Percentiles rank a stretch among this genome's conserved stretches.
These are phyloP conservation scores for Conomelus anceps DNA, from an alignment of 2,888 invertebrate species.

Conservation along the genomic window DNA sequence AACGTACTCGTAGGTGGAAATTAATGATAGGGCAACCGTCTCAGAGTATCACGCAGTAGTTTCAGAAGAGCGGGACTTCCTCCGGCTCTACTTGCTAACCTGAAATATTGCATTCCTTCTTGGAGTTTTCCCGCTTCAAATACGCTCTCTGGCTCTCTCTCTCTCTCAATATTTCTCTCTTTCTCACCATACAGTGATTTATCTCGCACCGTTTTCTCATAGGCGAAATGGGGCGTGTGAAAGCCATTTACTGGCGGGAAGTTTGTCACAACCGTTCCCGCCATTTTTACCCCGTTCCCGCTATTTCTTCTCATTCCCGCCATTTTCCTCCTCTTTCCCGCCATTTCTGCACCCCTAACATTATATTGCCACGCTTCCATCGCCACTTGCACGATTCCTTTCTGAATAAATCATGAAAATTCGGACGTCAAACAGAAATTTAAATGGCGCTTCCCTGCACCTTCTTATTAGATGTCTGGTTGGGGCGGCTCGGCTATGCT, in stretches of 20 bases:
- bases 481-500: too few relatives aligned
- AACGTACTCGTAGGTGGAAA: neutral
- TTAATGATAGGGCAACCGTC: neutral
- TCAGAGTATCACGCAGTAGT: neutral
- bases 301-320: neutral
- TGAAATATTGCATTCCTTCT: neutral
- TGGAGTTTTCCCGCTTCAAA: neutral
- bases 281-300: neutral
- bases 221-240: neutral
- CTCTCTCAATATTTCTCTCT: neutral
- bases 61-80: neutral
- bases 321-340: neutral
- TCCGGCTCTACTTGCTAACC: neutral
- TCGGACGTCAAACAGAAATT: neutral
- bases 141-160: neutral
- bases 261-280: neutral
- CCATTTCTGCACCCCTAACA: neutral
- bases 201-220: neutral
- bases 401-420: neutral
- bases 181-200: neutral
- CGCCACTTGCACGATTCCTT: neutral
- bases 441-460: neutral
- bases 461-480: neutral
- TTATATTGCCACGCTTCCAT: neutral
- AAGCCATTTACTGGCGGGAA: neutral